Evolutionary conservation across 92 coral and sea anemone species (phyloP).

Genomic region (Plumapathes pennacea): DNA sequence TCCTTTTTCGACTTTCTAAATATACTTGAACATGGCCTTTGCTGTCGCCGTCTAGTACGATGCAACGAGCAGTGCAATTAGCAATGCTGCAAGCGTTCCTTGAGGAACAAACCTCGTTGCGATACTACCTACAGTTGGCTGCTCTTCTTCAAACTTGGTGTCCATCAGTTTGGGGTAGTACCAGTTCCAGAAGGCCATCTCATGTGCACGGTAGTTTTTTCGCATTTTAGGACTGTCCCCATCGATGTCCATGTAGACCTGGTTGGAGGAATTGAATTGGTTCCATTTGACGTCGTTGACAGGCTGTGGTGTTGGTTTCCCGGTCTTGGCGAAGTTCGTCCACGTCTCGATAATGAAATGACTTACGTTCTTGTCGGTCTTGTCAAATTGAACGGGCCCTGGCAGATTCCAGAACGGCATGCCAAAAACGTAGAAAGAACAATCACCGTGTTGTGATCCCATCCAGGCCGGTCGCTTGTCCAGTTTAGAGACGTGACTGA

Average conservation of each 20-base stretch:
- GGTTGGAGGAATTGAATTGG: conserved; percentile 33
- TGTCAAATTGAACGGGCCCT: conserved; percentile 46
- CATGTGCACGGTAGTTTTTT: conserved; percentile 45
- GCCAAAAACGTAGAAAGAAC: conserved; percentile 77
- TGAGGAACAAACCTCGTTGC: too few relatives aligned
- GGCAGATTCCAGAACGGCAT: conserved; percentile 68
- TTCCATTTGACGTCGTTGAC: conserved; percentile 44
- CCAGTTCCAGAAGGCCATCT: conserved; percentile 72
- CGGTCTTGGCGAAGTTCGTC: conserved; percentile 78
- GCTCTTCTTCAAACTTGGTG: too few relatives aligned
- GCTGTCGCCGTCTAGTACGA: too few relatives aligned
- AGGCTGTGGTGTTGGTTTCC: conserved; percentile 67
- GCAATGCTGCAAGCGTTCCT: too few relatives aligned
- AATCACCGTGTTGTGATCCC: conserved; percentile 70
- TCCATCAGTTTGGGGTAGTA: conserved; percentile 19
- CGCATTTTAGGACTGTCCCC: conserved; percentile 35
- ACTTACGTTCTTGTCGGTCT: conserved; percentile 68
- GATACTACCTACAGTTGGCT: too few relatives aligned
- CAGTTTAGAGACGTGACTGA: conserved; percentile 63
- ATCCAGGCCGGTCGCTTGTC: conserved; percentile 50
- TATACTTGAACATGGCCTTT: too few relatives aligned
- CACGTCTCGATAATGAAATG: conserved; percentile 48
- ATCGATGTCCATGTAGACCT: conserved; percentile 59
- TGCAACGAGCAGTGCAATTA: too few relatives aligned
- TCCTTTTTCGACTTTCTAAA: too few relatives aligned